Evolutionary conservation across 2,888 invertebrate genomes (phyloP).

Genomic region (Elysia crispata): DNA sequence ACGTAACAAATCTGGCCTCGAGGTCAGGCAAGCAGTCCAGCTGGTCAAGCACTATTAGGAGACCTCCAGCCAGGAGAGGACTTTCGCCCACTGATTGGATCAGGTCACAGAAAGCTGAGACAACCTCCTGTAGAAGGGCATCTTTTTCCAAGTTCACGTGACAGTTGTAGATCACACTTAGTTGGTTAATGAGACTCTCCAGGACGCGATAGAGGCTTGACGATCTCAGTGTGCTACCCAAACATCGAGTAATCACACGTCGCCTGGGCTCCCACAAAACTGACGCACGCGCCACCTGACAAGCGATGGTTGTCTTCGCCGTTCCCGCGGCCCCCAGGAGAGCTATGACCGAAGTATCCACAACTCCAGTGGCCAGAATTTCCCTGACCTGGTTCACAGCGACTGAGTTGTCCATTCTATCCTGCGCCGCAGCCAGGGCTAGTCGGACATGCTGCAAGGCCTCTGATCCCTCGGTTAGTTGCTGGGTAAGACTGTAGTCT

Average conservation of each 20-base stretch:
- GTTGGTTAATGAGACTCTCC: conserved; percentile 51
- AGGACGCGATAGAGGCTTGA: conserved; percentile 50
- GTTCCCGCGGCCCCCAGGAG: conserved; percentile 49
- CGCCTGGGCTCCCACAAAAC: conserved; percentile 39
- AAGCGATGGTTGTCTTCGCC: conserved; percentile 50
- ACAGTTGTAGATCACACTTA: conserved; percentile 48
- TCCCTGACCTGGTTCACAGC: not conserved
- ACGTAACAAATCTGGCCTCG: conserved; percentile 44
- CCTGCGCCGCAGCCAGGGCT: conserved; percentile 25
- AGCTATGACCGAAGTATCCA: conserved; percentile 24
- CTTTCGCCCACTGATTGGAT: conserved; percentile 46
- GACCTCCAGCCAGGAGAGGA: conserved; percentile 24
- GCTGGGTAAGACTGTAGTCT: conserved; percentile 52
- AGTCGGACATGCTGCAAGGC: conserved; percentile 51
- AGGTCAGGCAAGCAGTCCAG: conserved; percentile 48
- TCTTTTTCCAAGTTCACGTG: conserved; percentile 41
- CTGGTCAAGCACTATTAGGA: conserved; percentile 51
- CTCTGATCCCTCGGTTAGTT: conserved; percentile 51
- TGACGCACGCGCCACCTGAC: conserved; percentile 42
- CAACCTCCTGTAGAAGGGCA: conserved; percentile 38
- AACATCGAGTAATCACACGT: conserved; percentile 50
- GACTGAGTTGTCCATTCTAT: conserved; percentile 34
- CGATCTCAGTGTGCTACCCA: conserved; percentile 51
- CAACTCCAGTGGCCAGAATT: not conserved
- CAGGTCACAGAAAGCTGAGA: conserved; percentile 44